phyloP scores from a whole-genome alignment of 1,140 invertebrate genomes.

The Trypoxylus dichotomus region DNA sequence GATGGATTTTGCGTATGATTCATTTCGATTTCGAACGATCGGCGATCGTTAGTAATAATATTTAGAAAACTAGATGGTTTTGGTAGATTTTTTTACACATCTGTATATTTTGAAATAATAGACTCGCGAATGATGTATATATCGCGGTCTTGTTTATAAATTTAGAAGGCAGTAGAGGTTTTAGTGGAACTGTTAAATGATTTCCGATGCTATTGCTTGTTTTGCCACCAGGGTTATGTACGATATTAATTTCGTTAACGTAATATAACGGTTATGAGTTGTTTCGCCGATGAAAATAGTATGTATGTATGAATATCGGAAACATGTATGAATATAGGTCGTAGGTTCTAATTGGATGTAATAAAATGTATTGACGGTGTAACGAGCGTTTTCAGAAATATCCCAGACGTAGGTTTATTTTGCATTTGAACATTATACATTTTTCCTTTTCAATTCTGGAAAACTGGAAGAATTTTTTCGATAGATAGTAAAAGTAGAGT shows the following conservation, averaged over 20 bases:
- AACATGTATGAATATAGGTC: background rate
- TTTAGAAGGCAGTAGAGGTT: background rate
- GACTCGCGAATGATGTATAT: background rate
- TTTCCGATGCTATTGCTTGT: background rate
- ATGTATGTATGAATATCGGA: background rate
- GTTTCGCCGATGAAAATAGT: background rate
- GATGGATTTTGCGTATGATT: background rate
- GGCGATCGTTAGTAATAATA: background rate
- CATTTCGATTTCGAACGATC: background rate
- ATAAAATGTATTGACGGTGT: too few species aligned
- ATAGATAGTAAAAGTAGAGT: too few species aligned
- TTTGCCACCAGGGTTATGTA: background rate
- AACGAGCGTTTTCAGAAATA: too few species aligned
- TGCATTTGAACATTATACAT: too few species aligned
- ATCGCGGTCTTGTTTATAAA: background rate
- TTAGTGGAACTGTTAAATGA: background rate
- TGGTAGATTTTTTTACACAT: background rate
- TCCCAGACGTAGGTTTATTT: too few species aligned
- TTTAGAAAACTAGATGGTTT: background rate
- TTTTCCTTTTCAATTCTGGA: too few species aligned
- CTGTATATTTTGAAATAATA: background rate
- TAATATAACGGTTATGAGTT: conserved; percentile 2
- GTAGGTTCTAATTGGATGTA: too few species aligned
- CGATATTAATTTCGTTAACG: background rate
- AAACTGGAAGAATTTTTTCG: too few species aligned